Percentiles rank a stretch among this genome's conserved stretches.
Conservation (phyloP, 2,888 invertebrate species). For the Lamellibrachia columna region DNA sequence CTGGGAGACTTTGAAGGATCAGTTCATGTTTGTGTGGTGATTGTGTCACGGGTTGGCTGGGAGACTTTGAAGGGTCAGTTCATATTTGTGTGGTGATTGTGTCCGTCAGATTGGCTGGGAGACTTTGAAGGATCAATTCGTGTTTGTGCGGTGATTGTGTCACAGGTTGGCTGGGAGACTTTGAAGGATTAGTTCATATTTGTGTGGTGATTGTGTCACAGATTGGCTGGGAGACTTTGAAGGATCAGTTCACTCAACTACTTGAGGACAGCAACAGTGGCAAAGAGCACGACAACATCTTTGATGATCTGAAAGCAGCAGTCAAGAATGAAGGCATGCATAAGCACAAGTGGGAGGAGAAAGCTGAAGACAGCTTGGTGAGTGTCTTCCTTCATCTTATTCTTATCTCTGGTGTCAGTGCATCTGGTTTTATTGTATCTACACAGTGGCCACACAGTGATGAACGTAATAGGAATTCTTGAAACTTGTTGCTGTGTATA, state of each 20-base stretch:
- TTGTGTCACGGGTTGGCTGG: conserved; percentile 69
- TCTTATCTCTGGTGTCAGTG: not conserved
- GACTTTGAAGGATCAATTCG: conserved; percentile 71
- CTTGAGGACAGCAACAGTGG: conserved; percentile 52
- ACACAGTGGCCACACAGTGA: no score
- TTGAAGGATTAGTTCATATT: conserved; percentile 67
- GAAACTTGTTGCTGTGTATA: no score
- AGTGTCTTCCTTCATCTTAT: conserved; percentile 36
- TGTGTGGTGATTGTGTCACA: not conserved
- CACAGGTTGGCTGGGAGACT: conserved; percentile 77
- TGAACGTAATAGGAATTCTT: no score
- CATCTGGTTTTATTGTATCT: not conserved
- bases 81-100: not conserved
- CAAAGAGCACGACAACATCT: conserved; percentile 86
- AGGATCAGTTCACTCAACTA: conserved; percentile 72
- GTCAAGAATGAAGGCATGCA: conserved; percentile 88
- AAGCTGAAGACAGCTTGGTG: conserved; percentile 75
- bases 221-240: not conserved
- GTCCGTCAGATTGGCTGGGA: conserved; percentile 73
- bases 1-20: conserved; percentile 78
- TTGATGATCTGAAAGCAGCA: conserved; percentile 86
- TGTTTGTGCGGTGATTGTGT: not conserved
- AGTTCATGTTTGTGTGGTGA: not conserved
- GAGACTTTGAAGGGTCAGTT: conserved; percentile 74
- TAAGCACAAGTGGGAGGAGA: conserved; percentile 93